These are phyloP conservation scores for Phortica variegata DNA, from an alignment of 1,140 invertebrate genomes.

Conservation along the genomic window DNA sequence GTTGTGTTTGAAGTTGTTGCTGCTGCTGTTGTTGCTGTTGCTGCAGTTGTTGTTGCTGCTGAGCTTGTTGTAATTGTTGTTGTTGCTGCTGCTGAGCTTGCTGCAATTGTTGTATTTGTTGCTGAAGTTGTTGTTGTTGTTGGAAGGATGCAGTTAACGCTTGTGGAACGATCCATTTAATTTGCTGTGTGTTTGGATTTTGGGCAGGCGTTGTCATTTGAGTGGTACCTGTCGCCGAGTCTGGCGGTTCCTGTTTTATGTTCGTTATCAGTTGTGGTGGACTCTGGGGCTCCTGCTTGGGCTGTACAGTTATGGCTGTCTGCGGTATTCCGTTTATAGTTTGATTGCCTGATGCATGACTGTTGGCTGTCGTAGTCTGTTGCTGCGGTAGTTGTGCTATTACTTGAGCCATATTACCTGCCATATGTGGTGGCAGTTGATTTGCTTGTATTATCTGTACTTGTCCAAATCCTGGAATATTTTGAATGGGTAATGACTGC, in stretches of 20 bases:
- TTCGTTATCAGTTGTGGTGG: slow-evolving; percentile 43
- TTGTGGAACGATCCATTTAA: slow-evolving; percentile 38
- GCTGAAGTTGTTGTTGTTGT: slow-evolving; percentile 31
- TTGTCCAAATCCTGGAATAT: slow-evolving; percentile 74
- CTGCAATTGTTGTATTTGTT: slow-evolving; percentile 30
- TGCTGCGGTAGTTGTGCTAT: slow-evolving; percentile 32
- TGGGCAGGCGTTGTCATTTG: slow-evolving; percentile 19
- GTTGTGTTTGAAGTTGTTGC: slow-evolving; percentile 26
- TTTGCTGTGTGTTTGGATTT: slow-evolving; percentile 27
- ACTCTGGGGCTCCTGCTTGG: slow-evolving; percentile 51
- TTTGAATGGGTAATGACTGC: slow-evolving; percentile 67
- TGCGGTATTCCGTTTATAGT: neutral
- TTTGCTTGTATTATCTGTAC: slow-evolving; percentile 65
- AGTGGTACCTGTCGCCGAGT: slow-evolving; percentile 19
- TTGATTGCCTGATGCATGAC: slow-evolving; percentile 18
- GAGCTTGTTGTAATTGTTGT: slow-evolving; percentile 24
- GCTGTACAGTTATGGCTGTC: slow-evolving; percentile 21
- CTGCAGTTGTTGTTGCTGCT: slow-evolving; percentile 16
- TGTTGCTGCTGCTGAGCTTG: slow-evolving; percentile 29
- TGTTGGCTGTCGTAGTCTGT: slow-evolving; percentile 16
- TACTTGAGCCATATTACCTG: slow-evolving; percentile 42
- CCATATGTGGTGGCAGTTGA: slow-evolving; percentile 39
- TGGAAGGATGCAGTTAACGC: slow-evolving; percentile 43
- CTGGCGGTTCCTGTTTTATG: slow-evolving; percentile 52
- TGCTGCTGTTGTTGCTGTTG: slow-evolving; percentile 52